phyloP scores from a whole-genome alignment of 2,797 vertebrate species.

The Capromys pilorides region DNA sequence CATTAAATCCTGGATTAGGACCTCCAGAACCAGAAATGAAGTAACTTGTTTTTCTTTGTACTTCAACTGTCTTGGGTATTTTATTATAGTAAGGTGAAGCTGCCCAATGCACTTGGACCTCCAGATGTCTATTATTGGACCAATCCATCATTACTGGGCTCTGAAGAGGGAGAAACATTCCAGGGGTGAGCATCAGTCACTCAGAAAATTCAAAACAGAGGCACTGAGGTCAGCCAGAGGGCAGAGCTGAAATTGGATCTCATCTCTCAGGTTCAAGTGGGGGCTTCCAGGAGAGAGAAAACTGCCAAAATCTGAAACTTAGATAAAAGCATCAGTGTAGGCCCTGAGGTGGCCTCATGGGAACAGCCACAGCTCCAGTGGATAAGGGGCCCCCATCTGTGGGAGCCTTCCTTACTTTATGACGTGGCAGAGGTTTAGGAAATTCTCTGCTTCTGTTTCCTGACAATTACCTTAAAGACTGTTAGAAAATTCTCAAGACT shows the following conservation, averaged over 20 bases:
- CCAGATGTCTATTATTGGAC: background rate
- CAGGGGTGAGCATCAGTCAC: background rate
- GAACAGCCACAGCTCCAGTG: too few relatives aligned
- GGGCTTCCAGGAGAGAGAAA: background rate
- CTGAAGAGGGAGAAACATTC: background rate
- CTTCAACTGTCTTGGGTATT: background rate
- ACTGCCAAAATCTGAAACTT: background rate
- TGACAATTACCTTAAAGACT: background rate
- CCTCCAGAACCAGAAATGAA: background rate
- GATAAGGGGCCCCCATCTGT: rapidly evolving
- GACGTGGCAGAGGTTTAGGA: background rate
- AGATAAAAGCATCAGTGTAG: background rate
- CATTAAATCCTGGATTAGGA: background rate
- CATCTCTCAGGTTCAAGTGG: background rate
- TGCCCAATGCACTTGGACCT: background rate
- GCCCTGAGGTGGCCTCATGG: too few relatives aligned
- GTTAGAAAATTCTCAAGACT: background rate
- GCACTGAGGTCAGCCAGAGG: background rate
- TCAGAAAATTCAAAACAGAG: background rate
- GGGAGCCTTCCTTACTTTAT: background rate
- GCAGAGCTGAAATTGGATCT: background rate
- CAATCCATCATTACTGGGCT: background rate
- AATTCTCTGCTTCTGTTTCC: background rate
- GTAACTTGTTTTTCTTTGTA: background rate
- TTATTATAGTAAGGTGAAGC: background rate